Conservation (phyloP, 2,888 invertebrate species). For the Agrochola lota region DNA sequence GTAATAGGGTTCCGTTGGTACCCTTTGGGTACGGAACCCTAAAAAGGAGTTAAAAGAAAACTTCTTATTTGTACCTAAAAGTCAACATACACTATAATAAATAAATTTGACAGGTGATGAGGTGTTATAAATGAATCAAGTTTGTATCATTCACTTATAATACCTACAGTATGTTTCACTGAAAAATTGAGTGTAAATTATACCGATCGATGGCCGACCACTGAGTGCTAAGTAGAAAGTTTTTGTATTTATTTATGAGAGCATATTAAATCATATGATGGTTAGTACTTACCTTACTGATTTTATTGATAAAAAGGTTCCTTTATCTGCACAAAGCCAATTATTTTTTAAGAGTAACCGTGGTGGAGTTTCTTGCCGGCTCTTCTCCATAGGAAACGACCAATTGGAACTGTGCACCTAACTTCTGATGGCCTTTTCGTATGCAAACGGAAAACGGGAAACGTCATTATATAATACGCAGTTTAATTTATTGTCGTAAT, state of each 20-base stretch:
- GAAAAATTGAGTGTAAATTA: slow-evolving; percentile 54
- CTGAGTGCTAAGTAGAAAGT: slow-evolving; percentile 36
- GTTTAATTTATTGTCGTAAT: no score
- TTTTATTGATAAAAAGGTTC: neutral
- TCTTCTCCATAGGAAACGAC: no score
- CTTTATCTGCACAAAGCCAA: neutral
- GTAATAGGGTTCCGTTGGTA: no score
- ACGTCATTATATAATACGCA: no score
- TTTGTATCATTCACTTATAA: slow-evolving; percentile 22
- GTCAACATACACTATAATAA: neutral
- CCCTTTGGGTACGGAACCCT: no score
- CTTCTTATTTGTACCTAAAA: neutral
- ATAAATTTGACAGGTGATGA: slow-evolving; percentile 40
- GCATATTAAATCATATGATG: neutral
- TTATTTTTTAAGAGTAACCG: no score
- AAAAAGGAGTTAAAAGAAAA: no score
- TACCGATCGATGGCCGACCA: slow-evolving; percentile 25
- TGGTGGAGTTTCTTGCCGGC: no score
- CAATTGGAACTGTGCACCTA: no score
- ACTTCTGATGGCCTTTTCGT: no score
- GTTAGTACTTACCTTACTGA: neutral
- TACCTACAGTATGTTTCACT: slow-evolving; percentile 20
- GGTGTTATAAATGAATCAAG: slow-evolving; percentile 37
- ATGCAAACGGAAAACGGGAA: no score
- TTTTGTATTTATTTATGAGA: slow-evolving; percentile 25